Conservation (phyloP, 2,888 invertebrate genomes). For the Euplagia quadripunctaria region DNA sequence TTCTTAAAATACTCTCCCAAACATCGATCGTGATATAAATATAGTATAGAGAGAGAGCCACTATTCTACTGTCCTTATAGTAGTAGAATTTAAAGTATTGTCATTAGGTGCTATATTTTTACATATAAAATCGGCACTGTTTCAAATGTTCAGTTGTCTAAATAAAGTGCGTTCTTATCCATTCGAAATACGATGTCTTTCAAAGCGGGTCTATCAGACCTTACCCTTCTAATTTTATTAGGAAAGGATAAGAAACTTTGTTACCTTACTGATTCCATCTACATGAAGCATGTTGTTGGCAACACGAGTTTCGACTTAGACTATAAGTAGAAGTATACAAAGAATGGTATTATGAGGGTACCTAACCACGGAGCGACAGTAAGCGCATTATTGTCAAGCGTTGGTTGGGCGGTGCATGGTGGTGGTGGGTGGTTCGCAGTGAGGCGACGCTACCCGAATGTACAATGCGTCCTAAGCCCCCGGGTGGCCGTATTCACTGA, state of each 20-base stretch:
- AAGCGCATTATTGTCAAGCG: slow-evolving; percentile 84
- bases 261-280: slow-evolving; percentile 62
- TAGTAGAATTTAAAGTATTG: no score
- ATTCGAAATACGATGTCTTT: not conserved
- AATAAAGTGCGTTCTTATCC: not conserved
- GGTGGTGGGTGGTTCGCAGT: slow-evolving; percentile 59
- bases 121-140: no score
- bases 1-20: no score
- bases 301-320: slow-evolving; percentile 82
- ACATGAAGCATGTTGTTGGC: slow-evolving; percentile 63
- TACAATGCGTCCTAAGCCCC: slow-evolving; percentile 81
- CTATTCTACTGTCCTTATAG: no score
- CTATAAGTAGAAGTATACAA: slow-evolving; percentile 72
- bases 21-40: no score
- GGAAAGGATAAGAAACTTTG: slow-evolving; percentile 62
- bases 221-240: not conserved
- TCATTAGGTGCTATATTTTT: no score
- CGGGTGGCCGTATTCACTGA: slow-evolving; percentile 72
- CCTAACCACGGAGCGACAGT: slow-evolving; percentile 72
- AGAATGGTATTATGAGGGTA: slow-evolving; percentile 81
- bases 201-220: not conserved
- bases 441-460: slow-evolving; percentile 76
- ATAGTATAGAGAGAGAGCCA: no score
- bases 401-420: slow-evolving; percentile 62
- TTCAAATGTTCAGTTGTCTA: no score